Evolutionary conservation across 2,797 vertebrate genomes (phyloP).

Genomic region (Pitangus sulphuratus): DNA sequence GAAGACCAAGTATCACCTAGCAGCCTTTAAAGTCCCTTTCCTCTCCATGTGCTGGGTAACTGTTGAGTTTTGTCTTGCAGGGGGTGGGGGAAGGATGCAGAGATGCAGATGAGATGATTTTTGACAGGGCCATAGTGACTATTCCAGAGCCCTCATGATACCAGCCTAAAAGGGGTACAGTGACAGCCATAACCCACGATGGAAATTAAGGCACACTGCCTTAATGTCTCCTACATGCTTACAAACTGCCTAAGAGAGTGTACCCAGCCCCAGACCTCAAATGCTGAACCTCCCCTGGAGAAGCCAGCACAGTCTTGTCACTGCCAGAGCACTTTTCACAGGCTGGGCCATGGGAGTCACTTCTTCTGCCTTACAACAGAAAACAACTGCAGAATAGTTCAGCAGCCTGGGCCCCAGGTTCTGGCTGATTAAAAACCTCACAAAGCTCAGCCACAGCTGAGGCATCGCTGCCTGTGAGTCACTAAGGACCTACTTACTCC

Average conservation of each 20-base stretch:
- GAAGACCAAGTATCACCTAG: neutral
- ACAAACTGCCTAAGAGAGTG: fast-evolving
- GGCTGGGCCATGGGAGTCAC: neutral
- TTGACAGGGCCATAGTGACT: neutral
- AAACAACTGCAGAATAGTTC: neutral
- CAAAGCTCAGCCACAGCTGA: neutral
- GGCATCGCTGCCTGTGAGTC: neutral
- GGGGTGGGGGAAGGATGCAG: neutral
- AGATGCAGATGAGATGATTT: neutral
- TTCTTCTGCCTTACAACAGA: neutral
- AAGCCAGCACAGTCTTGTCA: neutral
- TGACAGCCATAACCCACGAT: neutral
- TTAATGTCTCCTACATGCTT: neutral
- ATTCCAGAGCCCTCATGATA: neutral
- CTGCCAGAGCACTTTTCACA: neutral
- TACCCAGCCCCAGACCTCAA: too few species aligned
- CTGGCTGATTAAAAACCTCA: neutral
- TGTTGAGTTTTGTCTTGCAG: neutral
- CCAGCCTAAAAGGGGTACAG: neutral
- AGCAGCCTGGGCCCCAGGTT: neutral
- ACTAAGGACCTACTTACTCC: neutral
- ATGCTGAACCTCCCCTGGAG: neutral
- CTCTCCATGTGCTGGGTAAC: fast-evolving
- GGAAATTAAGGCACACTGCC: neutral
- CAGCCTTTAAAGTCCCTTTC: neutral